Percentiles rank a stretch among this genome's conserved stretches.
Conservation (phyloP, 2,888 invertebrate genomes). For the Cheilosia impressa region DNA sequence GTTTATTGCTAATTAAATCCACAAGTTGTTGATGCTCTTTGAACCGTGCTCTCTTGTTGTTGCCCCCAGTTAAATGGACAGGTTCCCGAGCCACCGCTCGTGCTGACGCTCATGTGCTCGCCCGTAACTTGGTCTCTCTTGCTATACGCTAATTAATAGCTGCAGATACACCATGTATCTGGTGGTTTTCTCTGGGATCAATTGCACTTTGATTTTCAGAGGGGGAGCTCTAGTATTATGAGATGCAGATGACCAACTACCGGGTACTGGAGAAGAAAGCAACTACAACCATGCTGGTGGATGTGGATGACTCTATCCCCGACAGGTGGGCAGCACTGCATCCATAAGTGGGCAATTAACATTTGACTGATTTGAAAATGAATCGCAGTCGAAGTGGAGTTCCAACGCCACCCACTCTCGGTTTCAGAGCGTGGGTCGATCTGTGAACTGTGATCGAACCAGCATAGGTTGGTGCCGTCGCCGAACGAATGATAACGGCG, state of each 20-base stretch:
- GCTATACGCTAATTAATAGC: constrained; percentile 44
- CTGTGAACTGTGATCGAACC: constrained; percentile 30
- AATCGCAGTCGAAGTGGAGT: constrained; percentile 26
- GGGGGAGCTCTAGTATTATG: constrained; percentile 8
- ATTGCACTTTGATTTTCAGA: constrained; percentile 12
- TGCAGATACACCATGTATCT: constrained; percentile 52
- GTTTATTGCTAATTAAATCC: constrained; percentile 68
- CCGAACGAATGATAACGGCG: constrained; percentile 37
- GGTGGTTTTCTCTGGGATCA: constrained; percentile 18
- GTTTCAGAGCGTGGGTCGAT: constrained; percentile 32
- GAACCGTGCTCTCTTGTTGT: constrained; percentile 42
- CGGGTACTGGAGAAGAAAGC: constrained; percentile 20
- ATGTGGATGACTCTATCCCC: constrained; percentile 34
- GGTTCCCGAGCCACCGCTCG: constrained; percentile 26
- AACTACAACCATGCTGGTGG: constrained; percentile 31
- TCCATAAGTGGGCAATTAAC: constrained; percentile 63
- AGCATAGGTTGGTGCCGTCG: constrained; percentile 35
- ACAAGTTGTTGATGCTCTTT: constrained; percentile 69
- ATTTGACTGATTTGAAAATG: constrained; percentile 65
- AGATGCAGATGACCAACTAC: constrained; percentile 1
- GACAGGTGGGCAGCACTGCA: constrained; percentile 11
- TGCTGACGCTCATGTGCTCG: constrained; percentile 26
- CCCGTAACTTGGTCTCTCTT: constrained; percentile 31
- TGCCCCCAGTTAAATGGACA: constrained; percentile 54
- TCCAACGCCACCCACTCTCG: constrained; percentile 47